Evolutionary conservation across 2,888 invertebrate species (phyloP).

Genomic region (Hyposoter dolosus): DNA sequence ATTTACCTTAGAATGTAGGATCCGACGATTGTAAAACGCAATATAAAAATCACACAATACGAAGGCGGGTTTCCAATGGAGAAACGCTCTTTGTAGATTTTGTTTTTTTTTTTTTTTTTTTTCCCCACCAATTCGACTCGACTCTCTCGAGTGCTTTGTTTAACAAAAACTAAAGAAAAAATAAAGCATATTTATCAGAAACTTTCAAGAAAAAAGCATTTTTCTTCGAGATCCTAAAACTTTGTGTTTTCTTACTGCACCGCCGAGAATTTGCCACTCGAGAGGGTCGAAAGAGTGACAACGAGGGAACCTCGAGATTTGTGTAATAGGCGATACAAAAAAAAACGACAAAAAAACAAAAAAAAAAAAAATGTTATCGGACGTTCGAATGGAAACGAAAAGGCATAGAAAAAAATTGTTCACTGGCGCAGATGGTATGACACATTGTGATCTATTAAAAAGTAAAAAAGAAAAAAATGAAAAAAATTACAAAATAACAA

Average conservation of each 20-base stretch:
- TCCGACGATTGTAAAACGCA: constrained; percentile 71
- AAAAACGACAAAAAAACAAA: background rate
- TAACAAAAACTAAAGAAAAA: constrained; percentile 23
- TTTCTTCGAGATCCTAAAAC: background rate
- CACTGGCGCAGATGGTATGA: constrained; percentile 82
- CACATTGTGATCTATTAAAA: constrained; percentile 83
- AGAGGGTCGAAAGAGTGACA: constrained; percentile 42
- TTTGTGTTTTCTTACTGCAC: background rate
- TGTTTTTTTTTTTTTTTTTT: background rate
- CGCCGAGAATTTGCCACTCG: constrained; percentile 22
- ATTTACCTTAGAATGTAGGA: constrained; percentile 82
- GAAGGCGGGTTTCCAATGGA: constrained; percentile 6
- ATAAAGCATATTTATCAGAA: background rate
- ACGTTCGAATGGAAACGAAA: constrained; percentile 73
- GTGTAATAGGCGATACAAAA: constrained; percentile 33
- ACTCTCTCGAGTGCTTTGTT: constrained; percentile 34
- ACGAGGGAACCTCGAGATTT: constrained; percentile 40
- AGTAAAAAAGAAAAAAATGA: constrained; percentile 66
- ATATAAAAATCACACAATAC: constrained; percentile 60
- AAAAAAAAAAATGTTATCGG: constrained; percentile 24
- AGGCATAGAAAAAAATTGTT: constrained; percentile 77
- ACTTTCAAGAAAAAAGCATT: background rate
- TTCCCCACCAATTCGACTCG: constrained; percentile 18
- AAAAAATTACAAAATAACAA: constrained; percentile 77
- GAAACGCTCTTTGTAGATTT: background rate